A percentile compares a stretch with the other conserved stretches of the same genome.
phyloP scores from a whole-genome alignment of 37 sponge, comb jelly and placozoan genomes.

The Chondrilla cf. caribensis region DNA sequence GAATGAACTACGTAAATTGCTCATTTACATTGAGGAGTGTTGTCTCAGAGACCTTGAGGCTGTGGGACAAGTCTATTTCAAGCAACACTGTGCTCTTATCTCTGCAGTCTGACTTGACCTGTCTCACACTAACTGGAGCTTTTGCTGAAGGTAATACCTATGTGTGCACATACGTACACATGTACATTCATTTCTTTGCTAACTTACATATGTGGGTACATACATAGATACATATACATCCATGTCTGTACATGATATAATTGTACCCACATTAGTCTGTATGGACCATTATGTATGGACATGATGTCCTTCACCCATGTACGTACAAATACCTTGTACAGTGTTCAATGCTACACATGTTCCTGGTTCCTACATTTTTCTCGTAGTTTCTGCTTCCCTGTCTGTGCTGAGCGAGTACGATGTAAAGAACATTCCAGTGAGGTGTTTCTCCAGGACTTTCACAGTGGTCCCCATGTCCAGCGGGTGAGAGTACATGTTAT shows the following conservation, averaged over 20 bases:
- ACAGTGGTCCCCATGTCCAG: neutral
- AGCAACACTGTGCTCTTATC: neutral
- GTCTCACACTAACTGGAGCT: constrained; percentile 17
- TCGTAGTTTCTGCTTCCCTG: neutral
- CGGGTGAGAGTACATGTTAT: constrained; percentile 16
- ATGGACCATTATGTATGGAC: too few relatives aligned
- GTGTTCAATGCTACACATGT: too few relatives aligned
- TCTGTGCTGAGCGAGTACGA: neutral
- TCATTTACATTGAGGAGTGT: too few relatives aligned
- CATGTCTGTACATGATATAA: too few relatives aligned
- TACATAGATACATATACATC: neutral
- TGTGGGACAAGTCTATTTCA: too few relatives aligned
- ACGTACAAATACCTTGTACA: too few relatives aligned
- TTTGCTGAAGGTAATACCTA: constrained; percentile 17
- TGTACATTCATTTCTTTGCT: neutral
- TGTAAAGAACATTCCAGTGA: neutral
- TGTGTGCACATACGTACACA: neutral
- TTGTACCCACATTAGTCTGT: too few relatives aligned
- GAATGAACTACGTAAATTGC: too few relatives aligned
- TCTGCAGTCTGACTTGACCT: neutral
- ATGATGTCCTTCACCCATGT: too few relatives aligned
- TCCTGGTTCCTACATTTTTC: too few relatives aligned
- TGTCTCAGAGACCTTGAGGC: too few relatives aligned
- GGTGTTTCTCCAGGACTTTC: constrained; percentile 19
- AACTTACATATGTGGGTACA: neutral